Evolutionary conservation across 2,113 vertebrate genomes (phyloP).

Genomic region (Pangasianodon hypophthalmus): DNA sequence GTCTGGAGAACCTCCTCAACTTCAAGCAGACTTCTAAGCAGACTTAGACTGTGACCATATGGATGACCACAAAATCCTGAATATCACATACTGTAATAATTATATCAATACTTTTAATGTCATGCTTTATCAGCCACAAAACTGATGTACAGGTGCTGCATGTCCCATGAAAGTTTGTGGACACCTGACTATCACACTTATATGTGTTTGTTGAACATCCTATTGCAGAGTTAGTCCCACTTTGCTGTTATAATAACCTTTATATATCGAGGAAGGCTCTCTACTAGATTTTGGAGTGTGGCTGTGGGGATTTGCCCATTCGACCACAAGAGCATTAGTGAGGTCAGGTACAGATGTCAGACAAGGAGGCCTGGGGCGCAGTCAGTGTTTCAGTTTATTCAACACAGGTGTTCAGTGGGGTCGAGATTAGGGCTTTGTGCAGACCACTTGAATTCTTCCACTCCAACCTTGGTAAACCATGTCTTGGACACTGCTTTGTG

Average conservation of each 20-base stretch:
- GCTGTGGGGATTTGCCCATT: neutral
- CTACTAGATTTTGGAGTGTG: neutral
- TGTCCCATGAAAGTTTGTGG: neutral
- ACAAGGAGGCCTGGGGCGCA: neutral
- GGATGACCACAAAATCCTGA: neutral
- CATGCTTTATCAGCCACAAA: neutral
- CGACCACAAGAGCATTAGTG: neutral
- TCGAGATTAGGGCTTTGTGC: neutral
- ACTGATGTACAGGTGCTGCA: neutral
- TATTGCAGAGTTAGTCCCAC: neutral
- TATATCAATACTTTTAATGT: neutral
- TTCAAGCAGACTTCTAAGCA: neutral
- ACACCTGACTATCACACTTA: neutral
- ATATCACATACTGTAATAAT: neutral
- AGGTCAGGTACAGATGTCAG: neutral
- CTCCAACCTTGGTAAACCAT: neutral
- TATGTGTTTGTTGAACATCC: neutral
- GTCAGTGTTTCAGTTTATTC: neutral
- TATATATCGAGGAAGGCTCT: neutral
- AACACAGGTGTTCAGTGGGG: neutral
- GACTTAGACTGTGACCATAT: neutral
- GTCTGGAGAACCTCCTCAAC: neutral
- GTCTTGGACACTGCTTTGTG: neutral
- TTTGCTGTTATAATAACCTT: neutral
- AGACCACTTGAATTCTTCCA: neutral